phyloP scores from a whole-genome alignment of 2,888 invertebrate genomes.

The Drosophila histrio region DNA sequence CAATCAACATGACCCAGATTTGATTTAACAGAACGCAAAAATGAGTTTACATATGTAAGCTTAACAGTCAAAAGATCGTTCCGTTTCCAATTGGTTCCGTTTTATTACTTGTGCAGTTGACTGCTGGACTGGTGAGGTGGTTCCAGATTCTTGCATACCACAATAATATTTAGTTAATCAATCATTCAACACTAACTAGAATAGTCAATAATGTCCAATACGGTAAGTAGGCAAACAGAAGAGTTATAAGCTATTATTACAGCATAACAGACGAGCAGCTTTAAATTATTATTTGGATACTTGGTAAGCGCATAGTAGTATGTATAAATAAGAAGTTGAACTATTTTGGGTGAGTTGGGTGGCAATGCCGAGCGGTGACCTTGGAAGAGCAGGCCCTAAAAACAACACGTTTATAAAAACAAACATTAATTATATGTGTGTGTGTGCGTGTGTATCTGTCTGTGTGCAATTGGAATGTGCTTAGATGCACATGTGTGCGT shows the following conservation, averaged over 20 bases:
- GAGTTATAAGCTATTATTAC: slow-evolving; percentile 7
- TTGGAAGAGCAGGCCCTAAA: slow-evolving; percentile 69
- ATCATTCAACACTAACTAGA: slow-evolving; percentile 15
- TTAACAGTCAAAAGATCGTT: slow-evolving; percentile 24
- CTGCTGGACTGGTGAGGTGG: slow-evolving; percentile 24
- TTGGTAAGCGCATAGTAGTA: slow-evolving; percentile 36
- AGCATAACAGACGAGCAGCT: slow-evolving; percentile 1
- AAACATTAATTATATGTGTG: slow-evolving; percentile 31
- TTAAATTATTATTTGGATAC: slow-evolving; percentile 24
- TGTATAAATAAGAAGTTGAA: slow-evolving; percentile 20
- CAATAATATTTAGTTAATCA: slow-evolving; percentile 18
- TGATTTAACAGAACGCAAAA: background rate
- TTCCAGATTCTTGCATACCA: slow-evolving; percentile 20
- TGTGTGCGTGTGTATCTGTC: too few species aligned
- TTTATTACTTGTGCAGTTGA: slow-evolving; percentile 17
- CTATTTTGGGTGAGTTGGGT: slow-evolving; percentile 39
- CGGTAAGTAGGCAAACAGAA: background rate
- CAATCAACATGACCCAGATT: too few species aligned
- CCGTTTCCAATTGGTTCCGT: slow-evolving; percentile 17
- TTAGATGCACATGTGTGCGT: slow-evolving; percentile 1
- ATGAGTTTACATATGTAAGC: slow-evolving; percentile 1
- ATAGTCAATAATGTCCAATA: slow-evolving; percentile 25
- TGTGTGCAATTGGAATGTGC: slow-evolving; percentile 42
- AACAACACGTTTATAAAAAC: slow-evolving; percentile 56
- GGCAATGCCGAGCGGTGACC: slow-evolving; percentile 69